These are phyloP conservation scores for Puma concolor DNA, from an alignment of 2,113 vertebrate species.

Conservation along the genomic window DNA sequence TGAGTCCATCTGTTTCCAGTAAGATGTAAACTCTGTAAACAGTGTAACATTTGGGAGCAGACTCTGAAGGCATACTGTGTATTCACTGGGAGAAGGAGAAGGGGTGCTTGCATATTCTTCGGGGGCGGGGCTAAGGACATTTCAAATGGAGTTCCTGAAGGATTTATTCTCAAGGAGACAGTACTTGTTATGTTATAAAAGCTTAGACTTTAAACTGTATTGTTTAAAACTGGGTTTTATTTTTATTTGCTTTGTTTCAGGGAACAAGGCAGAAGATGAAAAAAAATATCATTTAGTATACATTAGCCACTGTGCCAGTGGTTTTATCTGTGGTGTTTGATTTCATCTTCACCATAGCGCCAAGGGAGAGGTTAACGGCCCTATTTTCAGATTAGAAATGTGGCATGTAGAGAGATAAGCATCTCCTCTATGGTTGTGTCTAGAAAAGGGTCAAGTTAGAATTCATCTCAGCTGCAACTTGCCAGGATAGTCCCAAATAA, in stretches of 20 bases:
- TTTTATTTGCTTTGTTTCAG: not conserved
- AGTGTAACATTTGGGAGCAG: not conserved
- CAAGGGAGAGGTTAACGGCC: not conserved
- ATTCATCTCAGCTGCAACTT: not conserved
- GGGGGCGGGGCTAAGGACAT: not conserved
- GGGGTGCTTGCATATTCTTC: not conserved
- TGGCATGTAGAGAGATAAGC: not conserved
- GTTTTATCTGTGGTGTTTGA: not conserved
- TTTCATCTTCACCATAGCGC: not conserved
- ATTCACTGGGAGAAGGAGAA: not conserved
- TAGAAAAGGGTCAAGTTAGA: not conserved
- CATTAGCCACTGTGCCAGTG: not conserved
- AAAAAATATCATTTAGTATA: not conserved
- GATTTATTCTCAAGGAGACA: not conserved
- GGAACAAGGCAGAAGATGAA: not conserved
- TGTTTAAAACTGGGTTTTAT: not conserved
- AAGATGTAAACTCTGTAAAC: not conserved
- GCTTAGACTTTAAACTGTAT: not conserved
- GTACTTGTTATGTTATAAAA: not conserved
- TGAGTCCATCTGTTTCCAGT: not conserved
- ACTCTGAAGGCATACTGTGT: not conserved
- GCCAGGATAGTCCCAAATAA: not conserved
- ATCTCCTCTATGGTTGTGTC: not conserved
- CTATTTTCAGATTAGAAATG: not conserved
- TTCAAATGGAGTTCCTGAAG: not conserved